Evolutionary conservation across 2,797 vertebrate species (phyloP).

Genomic region (Margarornis squamiger): DNA sequence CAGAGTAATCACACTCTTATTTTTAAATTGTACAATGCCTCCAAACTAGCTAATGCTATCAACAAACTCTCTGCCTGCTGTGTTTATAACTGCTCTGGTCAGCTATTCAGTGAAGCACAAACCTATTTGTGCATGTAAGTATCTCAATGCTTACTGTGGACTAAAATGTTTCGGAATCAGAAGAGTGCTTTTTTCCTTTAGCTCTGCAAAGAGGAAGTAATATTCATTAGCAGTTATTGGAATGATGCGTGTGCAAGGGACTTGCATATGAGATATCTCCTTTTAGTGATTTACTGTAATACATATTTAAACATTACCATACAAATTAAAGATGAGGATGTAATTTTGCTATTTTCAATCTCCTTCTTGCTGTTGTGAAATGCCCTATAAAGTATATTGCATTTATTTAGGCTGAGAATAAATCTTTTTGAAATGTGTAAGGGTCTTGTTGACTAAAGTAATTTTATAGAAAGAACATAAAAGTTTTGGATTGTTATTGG

Average conservation of each 20-base stretch:
- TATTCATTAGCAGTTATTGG: background rate
- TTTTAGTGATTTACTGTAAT: conserved; percentile 8
- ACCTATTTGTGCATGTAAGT: background rate
- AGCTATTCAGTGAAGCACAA: background rate
- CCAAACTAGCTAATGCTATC: background rate
- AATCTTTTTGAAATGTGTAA: background rate
- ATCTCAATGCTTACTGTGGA: background rate
- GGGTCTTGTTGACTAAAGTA: background rate
- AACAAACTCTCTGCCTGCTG: background rate
- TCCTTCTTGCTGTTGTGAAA: background rate
- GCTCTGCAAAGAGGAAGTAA: background rate
- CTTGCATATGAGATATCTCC: background rate
- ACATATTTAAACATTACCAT: background rate
- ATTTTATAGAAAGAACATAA: background rate
- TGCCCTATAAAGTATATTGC: background rate
- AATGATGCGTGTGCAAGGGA: background rate
- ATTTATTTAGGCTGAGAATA: background rate
- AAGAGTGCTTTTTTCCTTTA: background rate
- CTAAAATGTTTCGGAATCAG: background rate
- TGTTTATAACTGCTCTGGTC: background rate
- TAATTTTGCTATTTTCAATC: background rate
- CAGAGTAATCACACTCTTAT: conserved; percentile 1
- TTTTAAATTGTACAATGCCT: conserved; percentile 33
- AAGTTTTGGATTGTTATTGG: background rate
- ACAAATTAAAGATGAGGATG: background rate